Conservation (phyloP, 2,113 vertebrate species). For the Columbina picui region DNA sequence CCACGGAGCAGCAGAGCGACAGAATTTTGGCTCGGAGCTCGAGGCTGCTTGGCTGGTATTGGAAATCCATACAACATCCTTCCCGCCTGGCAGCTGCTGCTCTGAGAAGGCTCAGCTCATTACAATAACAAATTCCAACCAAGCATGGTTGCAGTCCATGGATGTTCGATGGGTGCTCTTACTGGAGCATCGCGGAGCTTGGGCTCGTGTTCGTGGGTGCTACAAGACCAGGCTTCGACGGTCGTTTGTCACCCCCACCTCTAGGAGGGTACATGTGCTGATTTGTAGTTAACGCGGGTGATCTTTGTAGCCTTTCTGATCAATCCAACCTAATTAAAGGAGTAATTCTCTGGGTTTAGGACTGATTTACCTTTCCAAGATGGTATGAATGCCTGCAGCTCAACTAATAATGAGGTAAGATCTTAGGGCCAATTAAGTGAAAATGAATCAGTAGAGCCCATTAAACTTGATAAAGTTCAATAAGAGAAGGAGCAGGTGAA, state of each 20-base stretch:
- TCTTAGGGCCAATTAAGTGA: conserved; percentile 65
- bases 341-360: conserved; percentile 52
- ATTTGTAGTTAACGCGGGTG: conserved; percentile 1
- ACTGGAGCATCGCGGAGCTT: not conserved
- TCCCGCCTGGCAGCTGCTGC: conserved; percentile 60
- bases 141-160: not conserved
- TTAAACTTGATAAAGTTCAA: conserved; percentile 58
- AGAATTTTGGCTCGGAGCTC: conserved; percentile 54
- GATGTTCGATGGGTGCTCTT: not conserved
- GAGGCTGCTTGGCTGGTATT: conserved; percentile 63
- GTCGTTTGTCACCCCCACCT: not conserved
- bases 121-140: conserved; percentile 50
- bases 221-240: not conserved
- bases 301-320: conserved; percentile 56
- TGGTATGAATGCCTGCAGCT: conserved; percentile 43
- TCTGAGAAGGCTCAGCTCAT: conserved; percentile 63
- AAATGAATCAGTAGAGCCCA: conserved; percentile 45
- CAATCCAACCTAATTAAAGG: conserved; percentile 67
- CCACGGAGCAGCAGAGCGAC: conserved; percentile 41
- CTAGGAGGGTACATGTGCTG: not conserved
- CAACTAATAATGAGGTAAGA: conserved; percentile 58
- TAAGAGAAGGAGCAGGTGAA: not conserved
- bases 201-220: not conserved
- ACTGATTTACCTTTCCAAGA: conserved; percentile 50
- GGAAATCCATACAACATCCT: conserved; percentile 67